Base-by-base conservation (phyloP, 2,888 invertebrate genomes). In the Drosophila subsilvestris region DNA sequence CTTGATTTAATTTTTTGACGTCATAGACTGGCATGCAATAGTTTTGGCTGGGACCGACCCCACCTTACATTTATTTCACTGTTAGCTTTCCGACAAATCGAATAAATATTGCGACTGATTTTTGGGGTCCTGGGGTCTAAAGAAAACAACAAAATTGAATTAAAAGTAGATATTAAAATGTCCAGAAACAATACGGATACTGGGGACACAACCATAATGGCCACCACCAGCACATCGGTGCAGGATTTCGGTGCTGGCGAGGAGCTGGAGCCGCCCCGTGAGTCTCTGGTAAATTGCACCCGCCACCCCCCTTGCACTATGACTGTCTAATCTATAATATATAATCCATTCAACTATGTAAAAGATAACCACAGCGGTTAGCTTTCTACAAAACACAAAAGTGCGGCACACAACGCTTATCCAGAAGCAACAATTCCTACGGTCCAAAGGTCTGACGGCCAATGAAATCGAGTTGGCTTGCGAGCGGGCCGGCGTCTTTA, bases 311-410 rank as follows among this genome's bases (percentile, higher is more conserved):
- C 18, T 37, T 37, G 18, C 12, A 50, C 14, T 61, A 65, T 25
- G 54, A 54, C 57, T 73, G 71, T 63, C 79, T 84, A 79, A 88
- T 87, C 87, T 85, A 18, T 81, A 86, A 81, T 81, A 22, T 81
- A 44, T 43, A 66, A 44, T 29, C 49, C 25, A 10, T 56, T 45
- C 58, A 10, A 18, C 25, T 18, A 91, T 37, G 37, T 37, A 37
- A 37, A 56, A 97, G 97, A 95, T 97, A 71, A 94, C 94, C 79
- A 97, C 97, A 14, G 97, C 97, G 6, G 94, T 97, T 3, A 96
- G 96, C 88, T 98, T 98, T 93, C 93, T 98, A 57, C 95, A 95
- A 91, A 97, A 97, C 93, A 95, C 96, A n/a, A 96, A 95, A 91
- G 97, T 98, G 2, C 94, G 94, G 57, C 93, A 94, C 77, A 96